Conservation (phyloP, 2,888 invertebrate genomes). For the Nycteola revayana region DNA sequence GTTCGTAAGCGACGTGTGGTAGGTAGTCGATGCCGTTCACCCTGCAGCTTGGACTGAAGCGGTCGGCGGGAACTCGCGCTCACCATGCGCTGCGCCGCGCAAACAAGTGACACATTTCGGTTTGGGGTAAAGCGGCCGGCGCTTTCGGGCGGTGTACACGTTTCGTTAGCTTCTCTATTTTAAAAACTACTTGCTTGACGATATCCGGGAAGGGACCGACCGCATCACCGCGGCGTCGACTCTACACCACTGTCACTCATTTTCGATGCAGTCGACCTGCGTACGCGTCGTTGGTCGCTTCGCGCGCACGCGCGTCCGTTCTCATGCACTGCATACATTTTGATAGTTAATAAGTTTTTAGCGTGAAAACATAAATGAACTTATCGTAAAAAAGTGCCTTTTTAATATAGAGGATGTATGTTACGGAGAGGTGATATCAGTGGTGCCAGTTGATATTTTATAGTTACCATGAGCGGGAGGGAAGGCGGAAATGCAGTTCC, state of each 20-base stretch:
- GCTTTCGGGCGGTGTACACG: constrained; percentile 78
- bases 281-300: constrained; percentile 73
- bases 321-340: constrained; percentile 62
- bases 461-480: constrained; percentile 77
- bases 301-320: constrained; percentile 70
- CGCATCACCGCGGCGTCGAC: constrained; percentile 61
- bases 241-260: constrained; percentile 61
- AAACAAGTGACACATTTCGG: constrained; percentile 74
- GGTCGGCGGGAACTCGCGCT: constrained; percentile 41
- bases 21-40: constrained; percentile 57
- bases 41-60: constrained; percentile 47
- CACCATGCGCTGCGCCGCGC: constrained; percentile 45
- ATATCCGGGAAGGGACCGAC: constrained; percentile 79
- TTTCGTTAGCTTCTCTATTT: constrained; percentile 80
- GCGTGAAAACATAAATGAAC: constrained; percentile 54
- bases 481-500: constrained; percentile 81
- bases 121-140: constrained; percentile 74
- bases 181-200: constrained; percentile 75
- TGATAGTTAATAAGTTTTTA: constrained; percentile 59
- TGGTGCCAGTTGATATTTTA: constrained; percentile 65
- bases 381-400: constrained; percentile 56
- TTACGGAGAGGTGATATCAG: constrained; percentile 71
- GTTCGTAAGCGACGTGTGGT: constrained; percentile 42
- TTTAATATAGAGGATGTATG: constrained; percentile 64
- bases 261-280: constrained; percentile 79